Evolutionary conservation across 2,113 vertebrate genomes (phyloP).

Genomic region (Prunella fulvescens): DNA sequence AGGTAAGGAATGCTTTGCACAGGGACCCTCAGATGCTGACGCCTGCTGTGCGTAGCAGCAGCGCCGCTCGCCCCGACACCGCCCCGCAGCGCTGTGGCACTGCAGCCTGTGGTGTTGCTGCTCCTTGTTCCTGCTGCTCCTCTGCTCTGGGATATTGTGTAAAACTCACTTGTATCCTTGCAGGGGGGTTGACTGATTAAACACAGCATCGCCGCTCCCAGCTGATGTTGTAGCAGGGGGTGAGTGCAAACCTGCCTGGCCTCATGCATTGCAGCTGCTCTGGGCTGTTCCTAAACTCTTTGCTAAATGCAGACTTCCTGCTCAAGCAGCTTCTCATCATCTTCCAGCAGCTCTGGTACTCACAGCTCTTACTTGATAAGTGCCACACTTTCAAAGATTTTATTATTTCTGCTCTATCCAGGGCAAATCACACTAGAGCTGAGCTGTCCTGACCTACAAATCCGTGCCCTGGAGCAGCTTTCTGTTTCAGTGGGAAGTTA

Average conservation of each 20-base stretch:
- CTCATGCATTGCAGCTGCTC: not conserved
- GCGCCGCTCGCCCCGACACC: not conserved
- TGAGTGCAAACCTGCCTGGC: not conserved
- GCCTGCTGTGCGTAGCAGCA: not conserved
- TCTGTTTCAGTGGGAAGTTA: not conserved
- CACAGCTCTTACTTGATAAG: not conserved
- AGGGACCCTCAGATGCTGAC: not conserved
- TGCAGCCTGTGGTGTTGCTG: not conserved
- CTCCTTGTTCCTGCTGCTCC: not conserved
- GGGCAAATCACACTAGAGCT: not conserved
- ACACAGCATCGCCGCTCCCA: not conserved
- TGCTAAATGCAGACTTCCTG: not conserved
- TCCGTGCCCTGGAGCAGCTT: not conserved
- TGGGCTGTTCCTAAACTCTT: not conserved
- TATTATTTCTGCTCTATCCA: not conserved
- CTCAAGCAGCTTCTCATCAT: not conserved
- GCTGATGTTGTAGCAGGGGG: not conserved
- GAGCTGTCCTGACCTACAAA: not conserved
- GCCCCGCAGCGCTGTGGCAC: not conserved
- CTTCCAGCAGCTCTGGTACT: not conserved
- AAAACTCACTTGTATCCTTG: not conserved
- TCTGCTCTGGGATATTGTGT: not conserved
- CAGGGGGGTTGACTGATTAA: not conserved
- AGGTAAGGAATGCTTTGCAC: conserved; percentile 74
- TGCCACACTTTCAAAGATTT: not conserved